Conservation (phyloP, 2,888 invertebrate genomes). For the Mesoligia furuncula region DNA sequence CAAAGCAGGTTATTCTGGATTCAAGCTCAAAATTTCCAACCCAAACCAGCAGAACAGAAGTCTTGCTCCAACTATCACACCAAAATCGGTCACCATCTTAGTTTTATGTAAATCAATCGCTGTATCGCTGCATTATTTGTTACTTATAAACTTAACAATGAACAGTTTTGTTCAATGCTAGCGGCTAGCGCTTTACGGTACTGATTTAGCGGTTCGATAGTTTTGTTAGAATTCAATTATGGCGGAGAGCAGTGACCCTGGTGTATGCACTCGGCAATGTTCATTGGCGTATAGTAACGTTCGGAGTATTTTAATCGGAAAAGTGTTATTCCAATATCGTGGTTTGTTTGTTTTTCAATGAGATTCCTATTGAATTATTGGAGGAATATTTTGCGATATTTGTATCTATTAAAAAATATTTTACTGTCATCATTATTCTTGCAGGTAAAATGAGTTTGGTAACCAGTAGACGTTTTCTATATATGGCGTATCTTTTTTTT, state of each 20-base stretch:
- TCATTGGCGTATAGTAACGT: slow-evolving; percentile 55
- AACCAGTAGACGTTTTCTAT: not conserved
- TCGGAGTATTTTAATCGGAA: slow-evolving; percentile 57
- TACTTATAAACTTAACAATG: slow-evolving; percentile 71
- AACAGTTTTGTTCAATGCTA: slow-evolving; percentile 69
- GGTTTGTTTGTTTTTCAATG: slow-evolving; percentile 59
- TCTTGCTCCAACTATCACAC: slow-evolving; percentile 22
- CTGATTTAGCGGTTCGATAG: slow-evolving; percentile 84
- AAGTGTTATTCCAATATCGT: slow-evolving; percentile 54
- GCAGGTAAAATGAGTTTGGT: not conserved
- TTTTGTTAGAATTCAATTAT: slow-evolving; percentile 85
- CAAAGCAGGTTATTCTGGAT: slow-evolving; percentile 42
- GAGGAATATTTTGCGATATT: not conserved
- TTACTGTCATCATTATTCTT: not conserved
- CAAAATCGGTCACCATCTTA: slow-evolving; percentile 46
- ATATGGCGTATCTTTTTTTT: not conserved
- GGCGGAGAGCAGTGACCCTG: slow-evolving; percentile 73
- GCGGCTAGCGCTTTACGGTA: slow-evolving; percentile 73
- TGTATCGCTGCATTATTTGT: slow-evolving; percentile 67
- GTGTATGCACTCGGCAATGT: slow-evolving; percentile 69
- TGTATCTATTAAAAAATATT: not conserved
- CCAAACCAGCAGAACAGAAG: slow-evolving; percentile 14
- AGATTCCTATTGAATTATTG: slow-evolving; percentile 7
- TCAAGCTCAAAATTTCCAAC: slow-evolving; percentile 26
- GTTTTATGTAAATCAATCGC: slow-evolving; percentile 59